phyloP scores from a whole-genome alignment of 2,113 vertebrate genomes.

The Ceuthmochares aereus region DNA sequence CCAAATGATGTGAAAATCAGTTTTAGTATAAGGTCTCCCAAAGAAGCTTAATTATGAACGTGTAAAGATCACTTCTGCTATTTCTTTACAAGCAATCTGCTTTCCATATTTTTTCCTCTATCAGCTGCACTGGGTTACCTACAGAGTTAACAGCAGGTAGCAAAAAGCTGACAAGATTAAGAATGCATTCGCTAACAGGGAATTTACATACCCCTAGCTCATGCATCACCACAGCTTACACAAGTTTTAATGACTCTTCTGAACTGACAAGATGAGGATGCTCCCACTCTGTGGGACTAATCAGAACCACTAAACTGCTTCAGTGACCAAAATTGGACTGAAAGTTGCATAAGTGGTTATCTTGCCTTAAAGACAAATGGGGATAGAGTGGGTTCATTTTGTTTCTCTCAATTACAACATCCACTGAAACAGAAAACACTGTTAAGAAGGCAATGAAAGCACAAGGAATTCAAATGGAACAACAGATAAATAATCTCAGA shows the following conservation, averaged over 20 bases:
- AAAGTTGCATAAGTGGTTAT: conserved; percentile 10
- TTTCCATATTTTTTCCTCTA: background rate
- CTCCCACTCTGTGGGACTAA: conserved; percentile 54
- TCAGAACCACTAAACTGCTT: conserved; percentile 64
- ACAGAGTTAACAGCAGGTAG: conserved; percentile 37
- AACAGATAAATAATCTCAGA: background rate
- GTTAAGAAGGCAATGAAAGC: background rate
- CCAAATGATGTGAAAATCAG: background rate
- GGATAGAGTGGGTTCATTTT: background rate
- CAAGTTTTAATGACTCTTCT: conserved; percentile 48
- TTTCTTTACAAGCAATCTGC: background rate
- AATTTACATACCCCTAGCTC: conserved; percentile 68
- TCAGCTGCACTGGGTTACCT: background rate
- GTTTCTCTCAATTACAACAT: conserved; percentile 30
- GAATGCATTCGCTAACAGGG: conserved; percentile 25
- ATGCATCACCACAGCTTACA: conserved; percentile 55
- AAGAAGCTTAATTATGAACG: background rate
- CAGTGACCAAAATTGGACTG: conserved; percentile 41
- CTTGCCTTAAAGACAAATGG: conserved; percentile 43
- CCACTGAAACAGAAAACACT: conserved; percentile 2
- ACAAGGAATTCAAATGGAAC: background rate
- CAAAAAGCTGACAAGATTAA: conserved; percentile 62
- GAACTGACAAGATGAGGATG: conserved; percentile 52
- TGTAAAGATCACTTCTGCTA: background rate
- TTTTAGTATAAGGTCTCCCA: background rate